Evolutionary conservation across 2,888 invertebrate genomes (phyloP), one percentile per base, ranked within the genome.

Genomic region (Diplazon laetatorius): DNA sequence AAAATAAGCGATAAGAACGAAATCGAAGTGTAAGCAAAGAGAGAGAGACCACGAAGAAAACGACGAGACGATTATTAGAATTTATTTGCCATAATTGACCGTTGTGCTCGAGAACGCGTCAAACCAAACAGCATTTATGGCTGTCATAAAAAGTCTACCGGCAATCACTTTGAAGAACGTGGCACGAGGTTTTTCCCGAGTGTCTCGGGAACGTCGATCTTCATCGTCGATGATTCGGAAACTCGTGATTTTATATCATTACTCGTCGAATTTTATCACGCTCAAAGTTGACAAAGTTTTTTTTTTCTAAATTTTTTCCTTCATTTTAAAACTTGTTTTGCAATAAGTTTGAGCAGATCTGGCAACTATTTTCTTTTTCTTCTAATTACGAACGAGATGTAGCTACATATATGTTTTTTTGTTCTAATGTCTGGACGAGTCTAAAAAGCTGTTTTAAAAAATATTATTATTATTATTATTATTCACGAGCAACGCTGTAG

Each of bases 41-140:
- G 30, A 22, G 37, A 62, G 44, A 18, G 50, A 76, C 55, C 37
- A 37, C 70, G 66, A 74, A 74, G 59, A 25, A 60, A 80, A 79
- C 68, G 70, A 72, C 25, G 59, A 73, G 76, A 79, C 83, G 84
- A 87, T 88, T 73, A 59, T 59, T 88, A 87, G 84, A 84, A 89
- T 81, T 88, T 89, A 89, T 89, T 89, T 86, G 85, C 87, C 86
- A 82, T 89, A 89, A 89, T 89, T 89, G 87, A 87, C 85, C 85
- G 85, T 85, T 88, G 84, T 85, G 86, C 86, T n/a, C n/a, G n/a
- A n/a, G 84, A 88, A 87, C 87, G 86, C 86, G 85, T 85, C 86
- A 89, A 88, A 89, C 85, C 88, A 89, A 89, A 89, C 87, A 89
- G 86, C 86, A 85, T 87, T 89, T 89, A 89, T 88, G 83, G 84